phyloP scores from a whole-genome alignment of 64 coral and sea anemone genomes.

The Montipora sp. region DNA sequence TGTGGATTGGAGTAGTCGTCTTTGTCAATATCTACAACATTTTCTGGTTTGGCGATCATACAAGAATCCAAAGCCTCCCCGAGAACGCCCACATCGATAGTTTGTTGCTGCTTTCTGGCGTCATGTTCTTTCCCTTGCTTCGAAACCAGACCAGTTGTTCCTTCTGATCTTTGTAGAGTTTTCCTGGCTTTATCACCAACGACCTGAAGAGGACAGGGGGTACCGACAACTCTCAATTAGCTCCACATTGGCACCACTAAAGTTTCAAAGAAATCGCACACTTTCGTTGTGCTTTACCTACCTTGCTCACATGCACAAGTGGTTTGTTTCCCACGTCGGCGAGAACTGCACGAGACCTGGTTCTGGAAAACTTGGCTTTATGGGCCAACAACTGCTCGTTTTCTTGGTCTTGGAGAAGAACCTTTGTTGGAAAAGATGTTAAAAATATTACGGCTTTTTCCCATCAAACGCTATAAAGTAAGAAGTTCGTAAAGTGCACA shows the following conservation, averaged over 20 bases:
- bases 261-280: neutral
- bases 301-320: slow-evolving; percentile 9
- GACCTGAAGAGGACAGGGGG: neutral
- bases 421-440: neutral
- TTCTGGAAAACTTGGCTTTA: slow-evolving; percentile 59
- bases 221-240: neutral
- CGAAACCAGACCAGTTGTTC: slow-evolving; percentile 31
- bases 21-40: slow-evolving; percentile 86
- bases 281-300: neutral
- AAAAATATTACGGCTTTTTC: neutral
- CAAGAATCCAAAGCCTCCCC: slow-evolving; percentile 80
- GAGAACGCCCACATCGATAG: slow-evolving; percentile 83
- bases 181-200: slow-evolving; percentile 24
- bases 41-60: slow-evolving; percentile 9
- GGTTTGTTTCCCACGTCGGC: slow-evolving; percentile 87
- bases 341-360: slow-evolving; percentile 75
- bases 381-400: slow-evolving; percentile 61
- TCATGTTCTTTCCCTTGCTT: slow-evolving; percentile 64
- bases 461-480: too few relatives aligned
- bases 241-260: neutral
- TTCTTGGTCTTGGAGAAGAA: slow-evolving; percentile 49
- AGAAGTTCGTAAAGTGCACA: too few relatives aligned
- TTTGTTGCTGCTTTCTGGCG: slow-evolving; percentile 11
- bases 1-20: slow-evolving; percentile 91
- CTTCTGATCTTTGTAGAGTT: slow-evolving; percentile 55